Percentiles rank a stretch among this genome's conserved stretches.
Conservation (phyloP, 1,140 invertebrate genomes). For the Venustaconcha ellipsiformis region DNA sequence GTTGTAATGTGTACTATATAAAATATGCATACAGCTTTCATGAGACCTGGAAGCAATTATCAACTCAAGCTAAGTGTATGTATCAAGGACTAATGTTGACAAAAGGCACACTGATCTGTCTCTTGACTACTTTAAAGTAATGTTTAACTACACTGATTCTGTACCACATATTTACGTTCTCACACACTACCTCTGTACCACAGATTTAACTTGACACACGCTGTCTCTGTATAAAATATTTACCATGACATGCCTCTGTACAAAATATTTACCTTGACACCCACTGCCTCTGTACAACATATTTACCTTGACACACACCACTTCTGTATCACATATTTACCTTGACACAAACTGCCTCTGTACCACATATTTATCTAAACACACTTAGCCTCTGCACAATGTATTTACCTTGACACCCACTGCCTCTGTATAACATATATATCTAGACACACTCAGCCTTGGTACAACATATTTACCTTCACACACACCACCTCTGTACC, state of each 20-base stretch:
- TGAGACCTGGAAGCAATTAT: no score
- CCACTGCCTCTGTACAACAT: background rate
- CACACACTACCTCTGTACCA: background rate
- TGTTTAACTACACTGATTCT: background rate
- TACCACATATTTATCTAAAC: constrained; percentile 7
- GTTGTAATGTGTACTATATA: no score
- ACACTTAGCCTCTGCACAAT: background rate
- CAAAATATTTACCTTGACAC: constrained; percentile 21
- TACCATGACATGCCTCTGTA: background rate
- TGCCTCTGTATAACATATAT: background rate
- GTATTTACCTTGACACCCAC: background rate
- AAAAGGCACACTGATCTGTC: background rate
- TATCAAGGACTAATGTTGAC: no score
- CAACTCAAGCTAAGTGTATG: no score
- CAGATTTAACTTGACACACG: background rate
- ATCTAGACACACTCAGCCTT: background rate
- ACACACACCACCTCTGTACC: background rate
- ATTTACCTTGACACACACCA: background rate
- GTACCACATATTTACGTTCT: background rate
- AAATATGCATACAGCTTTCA: no score
- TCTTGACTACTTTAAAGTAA: background rate
- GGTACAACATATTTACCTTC: background rate
- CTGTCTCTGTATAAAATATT: background rate
- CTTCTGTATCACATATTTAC: background rate
- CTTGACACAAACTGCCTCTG: background rate